Evolutionary conservation across 2,888 invertebrate genomes (phyloP).

Genomic region (Morpho achilles): DNA sequence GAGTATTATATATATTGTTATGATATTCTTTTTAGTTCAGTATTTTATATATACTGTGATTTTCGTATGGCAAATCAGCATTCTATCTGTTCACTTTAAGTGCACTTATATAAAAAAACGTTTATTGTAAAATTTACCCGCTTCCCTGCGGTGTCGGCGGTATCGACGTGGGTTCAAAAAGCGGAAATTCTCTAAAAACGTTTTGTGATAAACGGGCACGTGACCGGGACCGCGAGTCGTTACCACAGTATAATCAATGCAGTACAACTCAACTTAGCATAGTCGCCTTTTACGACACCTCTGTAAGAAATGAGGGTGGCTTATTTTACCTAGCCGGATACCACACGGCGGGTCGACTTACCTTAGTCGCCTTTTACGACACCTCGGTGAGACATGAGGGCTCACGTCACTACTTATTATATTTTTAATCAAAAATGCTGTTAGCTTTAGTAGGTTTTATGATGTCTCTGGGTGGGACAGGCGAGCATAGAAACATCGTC

Average conservation of each 20-base stretch:
- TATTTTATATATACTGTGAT: background rate
- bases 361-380: no score
- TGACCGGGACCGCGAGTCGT: conserved; percentile 38
- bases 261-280: background rate
- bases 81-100: conserved; percentile 14
- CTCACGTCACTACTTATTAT: no score
- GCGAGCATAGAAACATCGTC: no score
- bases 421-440: no score
- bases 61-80: conserved; percentile 12
- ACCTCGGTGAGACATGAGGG: no score
- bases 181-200: conserved; percentile 67
- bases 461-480: background rate
- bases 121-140: conserved; percentile 19
- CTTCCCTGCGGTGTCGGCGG: conserved; percentile 27
- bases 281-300: no score
- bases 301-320: no score
- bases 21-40: no score
- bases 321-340: no score
- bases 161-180: conserved; percentile 36
- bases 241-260: conserved; percentile 1
- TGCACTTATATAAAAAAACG: conserved; percentile 19
- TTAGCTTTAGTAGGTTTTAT: no score
- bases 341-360: no score
- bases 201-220: conserved; percentile 61
- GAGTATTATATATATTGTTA: no score